phyloP scores from a whole-genome alignment of 2,113 vertebrate genomes.

The Atlantisia rogersi region DNA sequence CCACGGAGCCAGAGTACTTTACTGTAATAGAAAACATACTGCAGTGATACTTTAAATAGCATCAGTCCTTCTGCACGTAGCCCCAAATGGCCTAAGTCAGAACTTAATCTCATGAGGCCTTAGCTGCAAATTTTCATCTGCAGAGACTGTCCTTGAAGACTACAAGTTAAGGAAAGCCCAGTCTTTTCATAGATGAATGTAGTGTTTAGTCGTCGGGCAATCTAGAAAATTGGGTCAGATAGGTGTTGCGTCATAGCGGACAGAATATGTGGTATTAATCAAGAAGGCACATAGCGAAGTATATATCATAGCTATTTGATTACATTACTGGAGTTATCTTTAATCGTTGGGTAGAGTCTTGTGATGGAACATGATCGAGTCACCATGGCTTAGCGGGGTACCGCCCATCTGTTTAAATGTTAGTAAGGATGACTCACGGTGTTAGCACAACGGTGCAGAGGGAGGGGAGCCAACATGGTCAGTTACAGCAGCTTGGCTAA shows the following conservation, averaged over 20 bases:
- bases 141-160: background rate
- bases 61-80: background rate
- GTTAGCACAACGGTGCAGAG: background rate
- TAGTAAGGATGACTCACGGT: constrained; percentile 24
- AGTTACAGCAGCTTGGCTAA: background rate
- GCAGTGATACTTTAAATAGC: background rate
- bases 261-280: background rate
- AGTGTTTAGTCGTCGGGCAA: background rate
- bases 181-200: background rate
- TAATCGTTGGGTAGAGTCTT: background rate
- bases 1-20: background rate
- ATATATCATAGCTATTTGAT: background rate
- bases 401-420: constrained; percentile 52
- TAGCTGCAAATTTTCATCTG: background rate
- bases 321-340: constrained; percentile 12
- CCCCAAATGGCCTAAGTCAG: background rate
- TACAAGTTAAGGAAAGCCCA: background rate
- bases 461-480: background rate
- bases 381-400: background rate
- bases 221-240: background rate
- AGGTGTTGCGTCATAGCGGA: background rate
- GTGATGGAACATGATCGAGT: constrained; percentile 38
- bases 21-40: background rate
- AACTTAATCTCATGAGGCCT: background rate
- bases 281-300: background rate